A percentile compares a stretch with the other conserved stretches of the same genome.
These are phyloP conservation scores for Noctua fimbriata DNA, from an alignment of 2,888 invertebrate genomes.

Conservation along the genomic window DNA sequence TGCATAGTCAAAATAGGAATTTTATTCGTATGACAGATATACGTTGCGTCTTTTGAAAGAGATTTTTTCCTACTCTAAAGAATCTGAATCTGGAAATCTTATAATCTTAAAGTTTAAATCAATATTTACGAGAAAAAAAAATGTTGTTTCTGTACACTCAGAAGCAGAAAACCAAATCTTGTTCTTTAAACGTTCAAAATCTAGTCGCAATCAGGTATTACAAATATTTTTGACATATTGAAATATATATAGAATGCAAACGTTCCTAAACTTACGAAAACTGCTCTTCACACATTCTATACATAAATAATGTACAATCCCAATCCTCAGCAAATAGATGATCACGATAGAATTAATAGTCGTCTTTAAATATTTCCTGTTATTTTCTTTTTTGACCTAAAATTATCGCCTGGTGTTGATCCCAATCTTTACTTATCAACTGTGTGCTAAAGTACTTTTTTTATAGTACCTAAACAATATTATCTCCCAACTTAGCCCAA, in stretches of 20 bases:
- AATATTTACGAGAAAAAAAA: neutral
- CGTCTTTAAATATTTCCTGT: neutral
- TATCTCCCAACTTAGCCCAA: constrained; percentile 9
- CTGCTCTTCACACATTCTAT: neutral
- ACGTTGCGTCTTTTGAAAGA: neutral
- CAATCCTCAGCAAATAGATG: neutral
- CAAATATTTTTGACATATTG: neutral
- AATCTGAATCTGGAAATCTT: too few relatives aligned
- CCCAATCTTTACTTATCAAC: neutral
- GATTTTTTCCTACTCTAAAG: too few relatives aligned
- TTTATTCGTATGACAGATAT: neutral
- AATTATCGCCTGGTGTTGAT: too few relatives aligned
- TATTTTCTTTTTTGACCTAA: neutral
- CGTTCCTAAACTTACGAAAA: neutral
- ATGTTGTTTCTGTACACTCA: too few relatives aligned
- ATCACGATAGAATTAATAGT: neutral
- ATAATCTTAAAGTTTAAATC: too few relatives aligned
- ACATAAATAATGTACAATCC: neutral
- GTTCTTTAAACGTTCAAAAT: too few relatives aligned
- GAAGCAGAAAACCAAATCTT: neutral
- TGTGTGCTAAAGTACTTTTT: neutral
- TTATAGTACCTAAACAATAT: neutral
- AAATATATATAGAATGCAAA: too few relatives aligned
- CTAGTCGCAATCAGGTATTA: neutral
- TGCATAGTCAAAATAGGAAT: neutral